Evolutionary conservation across 37 sponge, comb jelly and placozoan genomes (phyloP).

Genomic region (Agelas oroides): DNA sequence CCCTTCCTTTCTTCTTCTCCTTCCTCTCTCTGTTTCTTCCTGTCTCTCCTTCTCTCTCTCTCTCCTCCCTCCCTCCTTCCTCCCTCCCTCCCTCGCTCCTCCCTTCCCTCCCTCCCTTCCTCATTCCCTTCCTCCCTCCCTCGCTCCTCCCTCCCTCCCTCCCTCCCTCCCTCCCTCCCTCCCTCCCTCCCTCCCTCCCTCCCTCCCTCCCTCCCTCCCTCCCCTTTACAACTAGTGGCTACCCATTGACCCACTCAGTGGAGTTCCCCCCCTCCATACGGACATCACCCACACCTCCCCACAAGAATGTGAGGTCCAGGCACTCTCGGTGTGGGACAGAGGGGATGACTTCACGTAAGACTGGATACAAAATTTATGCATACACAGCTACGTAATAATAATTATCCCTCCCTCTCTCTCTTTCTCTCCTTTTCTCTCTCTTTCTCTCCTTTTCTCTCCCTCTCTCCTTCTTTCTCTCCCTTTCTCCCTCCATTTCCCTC

Average conservation of each 20-base stretch:
- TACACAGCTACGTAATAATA: neutral
- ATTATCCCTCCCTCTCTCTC: neutral
- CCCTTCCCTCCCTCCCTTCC: slow-evolving; percentile 1
- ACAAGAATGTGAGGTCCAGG: slow-evolving; percentile 26
- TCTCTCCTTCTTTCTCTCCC: slow-evolving; percentile 15
- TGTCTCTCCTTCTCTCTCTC: too few relatives aligned
- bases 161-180: slow-evolving; percentile 13
- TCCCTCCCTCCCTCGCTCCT: slow-evolving; percentile 4
- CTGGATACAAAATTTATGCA: too few relatives aligned
- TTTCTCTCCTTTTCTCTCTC: neutral
- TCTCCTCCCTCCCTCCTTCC: slow-evolving; percentile 17
- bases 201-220: slow-evolving; percentile 9
- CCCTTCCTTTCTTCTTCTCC: too few relatives aligned
- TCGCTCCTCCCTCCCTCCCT: too few relatives aligned
- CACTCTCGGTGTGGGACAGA: slow-evolving; percentile 67
- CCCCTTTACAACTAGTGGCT: slow-evolving; percentile 49
- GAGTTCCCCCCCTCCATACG: slow-evolving; percentile 50
- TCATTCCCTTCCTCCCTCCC: too few relatives aligned
- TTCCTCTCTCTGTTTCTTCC: too few relatives aligned
- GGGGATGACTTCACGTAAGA: slow-evolving; percentile 55
- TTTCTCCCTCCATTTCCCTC: neutral
- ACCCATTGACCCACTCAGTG: slow-evolving; percentile 60
- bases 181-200: slow-evolving; percentile 5
- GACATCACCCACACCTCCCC: slow-evolving; percentile 17
- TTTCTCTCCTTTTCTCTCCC: neutral